Evolutionary conservation across 2,797 vertebrate genomes (phyloP).

Genomic region (Halcyon badia): DNA sequence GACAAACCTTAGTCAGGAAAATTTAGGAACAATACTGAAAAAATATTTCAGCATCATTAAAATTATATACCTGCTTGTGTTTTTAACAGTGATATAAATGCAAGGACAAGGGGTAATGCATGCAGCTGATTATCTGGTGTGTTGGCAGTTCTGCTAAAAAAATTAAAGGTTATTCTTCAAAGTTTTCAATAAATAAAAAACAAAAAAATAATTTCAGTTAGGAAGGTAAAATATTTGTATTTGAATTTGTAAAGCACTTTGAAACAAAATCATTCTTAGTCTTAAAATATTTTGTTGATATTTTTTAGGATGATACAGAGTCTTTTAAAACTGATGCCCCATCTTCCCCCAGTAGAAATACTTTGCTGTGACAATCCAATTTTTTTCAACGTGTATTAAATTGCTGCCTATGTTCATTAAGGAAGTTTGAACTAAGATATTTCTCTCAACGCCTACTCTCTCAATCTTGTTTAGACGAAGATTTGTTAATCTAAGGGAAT

Average conservation of each 20-base stretch:
- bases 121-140: not conserved
- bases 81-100: not conserved
- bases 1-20: not conserved
- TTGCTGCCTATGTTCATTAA: not conserved
- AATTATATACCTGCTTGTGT: not conserved
- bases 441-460: not conserved
- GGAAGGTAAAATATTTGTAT: not conserved
- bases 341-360: not conserved
- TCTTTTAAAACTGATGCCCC: not conserved
- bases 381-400: not conserved
- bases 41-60: not conserved
- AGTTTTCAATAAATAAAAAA: not conserved
- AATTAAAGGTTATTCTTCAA: not conserved
- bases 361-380: not conserved
- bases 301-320: not conserved
- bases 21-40: not conserved
- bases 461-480: not conserved
- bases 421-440: not conserved
- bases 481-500: not conserved
- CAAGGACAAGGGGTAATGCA: fast-evolving
- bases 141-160: not conserved
- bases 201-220: not conserved
- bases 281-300: not conserved
- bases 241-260: not conserved
- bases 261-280: not conserved